Evolutionary conservation across 2,113 vertebrate genomes (phyloP).

Genomic region (Delphinus delphis): DNA sequence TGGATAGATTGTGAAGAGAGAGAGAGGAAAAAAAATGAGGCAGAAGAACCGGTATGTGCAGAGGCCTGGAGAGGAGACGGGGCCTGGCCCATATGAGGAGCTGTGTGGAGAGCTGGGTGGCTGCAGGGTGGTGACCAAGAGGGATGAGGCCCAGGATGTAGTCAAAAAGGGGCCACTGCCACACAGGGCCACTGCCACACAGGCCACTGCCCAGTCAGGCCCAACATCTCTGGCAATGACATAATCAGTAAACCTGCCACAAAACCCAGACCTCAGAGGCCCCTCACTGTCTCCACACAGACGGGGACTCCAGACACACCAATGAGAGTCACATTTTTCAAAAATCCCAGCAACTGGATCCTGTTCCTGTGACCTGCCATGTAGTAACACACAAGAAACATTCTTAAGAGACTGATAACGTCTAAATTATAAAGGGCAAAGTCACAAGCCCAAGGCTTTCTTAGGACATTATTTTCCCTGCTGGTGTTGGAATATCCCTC

Average conservation of each 20-base stretch:
- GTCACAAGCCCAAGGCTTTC: neutral
- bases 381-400: neutral
- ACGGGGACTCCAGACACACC: too few relatives aligned
- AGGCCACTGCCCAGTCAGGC: neutral
- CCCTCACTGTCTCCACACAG: rapidly evolving
- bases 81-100: rapidly evolving
- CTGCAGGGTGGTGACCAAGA: rapidly evolving
- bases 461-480: neutral
- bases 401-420: neutral
- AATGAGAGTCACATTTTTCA: neutral
- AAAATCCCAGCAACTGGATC: neutral
- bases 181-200: too few relatives aligned
- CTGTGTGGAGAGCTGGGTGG: neutral
- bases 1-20: neutral
- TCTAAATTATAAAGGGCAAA: neutral
- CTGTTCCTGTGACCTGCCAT: rapidly evolving
- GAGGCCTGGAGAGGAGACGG: neutral
- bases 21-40: neutral
- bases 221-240: neutral
- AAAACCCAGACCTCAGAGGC: neutral
- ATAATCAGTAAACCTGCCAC: neutral
- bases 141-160: neutral
- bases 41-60: rapidly evolving
- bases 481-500: neutral
- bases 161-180: neutral